phyloP scores from a whole-genome alignment of 2,888 invertebrate genomes.

The Plebejus anna region DNA sequence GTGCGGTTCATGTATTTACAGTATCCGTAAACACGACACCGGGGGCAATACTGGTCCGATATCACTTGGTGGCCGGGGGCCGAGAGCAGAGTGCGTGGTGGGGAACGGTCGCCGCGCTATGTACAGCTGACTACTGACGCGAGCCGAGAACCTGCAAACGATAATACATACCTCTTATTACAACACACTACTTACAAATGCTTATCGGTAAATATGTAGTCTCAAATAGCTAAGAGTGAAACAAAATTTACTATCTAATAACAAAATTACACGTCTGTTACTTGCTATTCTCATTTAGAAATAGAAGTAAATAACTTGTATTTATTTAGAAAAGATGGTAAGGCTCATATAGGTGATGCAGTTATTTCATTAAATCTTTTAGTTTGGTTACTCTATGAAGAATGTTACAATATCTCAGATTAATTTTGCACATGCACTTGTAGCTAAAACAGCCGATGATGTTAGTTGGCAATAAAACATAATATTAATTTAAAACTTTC shows the following conservation, averaged over 20 bases:
- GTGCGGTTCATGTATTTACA: conserved; percentile 24
- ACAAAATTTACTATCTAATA: background rate
- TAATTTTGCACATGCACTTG: conserved; percentile 15
- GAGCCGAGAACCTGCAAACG: conserved; percentile 46
- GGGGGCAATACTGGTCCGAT: conserved; percentile 13
- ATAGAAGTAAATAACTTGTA: background rate
- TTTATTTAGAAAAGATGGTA: background rate
- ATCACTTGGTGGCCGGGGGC: conserved; percentile 15
- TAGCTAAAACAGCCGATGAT: conserved; percentile 8
- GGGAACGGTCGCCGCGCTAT: conserved; percentile 47
- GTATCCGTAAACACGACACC: conserved; percentile 15
- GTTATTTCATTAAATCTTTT: background rate
- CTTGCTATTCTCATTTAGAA: background rate
- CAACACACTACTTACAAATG: background rate
- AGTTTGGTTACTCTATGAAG: conserved; percentile 12
- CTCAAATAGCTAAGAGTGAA: too few species aligned
- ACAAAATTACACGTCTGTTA: background rate
- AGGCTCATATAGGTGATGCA: background rate
- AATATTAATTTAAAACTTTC: background rate
- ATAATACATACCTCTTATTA: background rate
- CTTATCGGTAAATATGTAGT: too few species aligned
- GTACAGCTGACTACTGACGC: conserved; percentile 55
- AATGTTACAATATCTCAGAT: background rate
- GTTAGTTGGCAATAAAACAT: conserved; percentile 10
- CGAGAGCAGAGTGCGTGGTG: conserved; percentile 17